These are phyloP conservation scores for Mallotus villosus DNA, from an alignment of 2,797 vertebrate genomes.

Conservation along the genomic window DNA sequence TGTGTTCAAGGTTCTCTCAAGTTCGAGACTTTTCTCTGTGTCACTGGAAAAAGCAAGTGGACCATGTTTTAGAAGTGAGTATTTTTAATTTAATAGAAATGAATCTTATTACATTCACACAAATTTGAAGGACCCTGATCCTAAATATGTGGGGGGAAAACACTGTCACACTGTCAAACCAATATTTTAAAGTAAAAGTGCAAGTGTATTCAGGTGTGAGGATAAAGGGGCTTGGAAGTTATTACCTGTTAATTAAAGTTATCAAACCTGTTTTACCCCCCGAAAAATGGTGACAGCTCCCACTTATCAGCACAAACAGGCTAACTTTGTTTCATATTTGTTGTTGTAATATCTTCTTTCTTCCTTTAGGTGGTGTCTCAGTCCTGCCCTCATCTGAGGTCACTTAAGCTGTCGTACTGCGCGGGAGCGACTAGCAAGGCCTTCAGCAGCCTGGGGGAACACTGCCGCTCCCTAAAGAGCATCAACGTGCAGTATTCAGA, in stretches of 20 bases:
- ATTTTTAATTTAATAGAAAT: not conserved
- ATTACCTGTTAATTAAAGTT: too few relatives aligned
- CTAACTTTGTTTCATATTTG: not conserved
- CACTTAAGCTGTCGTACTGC: slow-evolving; percentile 82
- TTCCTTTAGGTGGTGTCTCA: slow-evolving; percentile 62
- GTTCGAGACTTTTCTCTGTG: slow-evolving; percentile 82
- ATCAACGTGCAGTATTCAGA: slow-evolving; percentile 84
- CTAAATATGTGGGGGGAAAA: too few relatives aligned
- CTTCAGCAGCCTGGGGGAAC: slow-evolving; percentile 66
- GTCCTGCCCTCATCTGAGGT: slow-evolving; percentile 75
- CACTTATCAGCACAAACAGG: too few relatives aligned
- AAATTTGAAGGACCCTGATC: too few relatives aligned
- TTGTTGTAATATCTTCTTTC: too few relatives aligned
- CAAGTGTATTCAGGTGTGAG: too few relatives aligned
- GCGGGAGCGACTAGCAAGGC: slow-evolving; percentile 62
- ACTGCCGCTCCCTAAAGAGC: slow-evolving; percentile 72
- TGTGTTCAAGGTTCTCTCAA: slow-evolving; percentile 76
- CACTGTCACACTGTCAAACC: too few relatives aligned
- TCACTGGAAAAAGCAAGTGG: slow-evolving; percentile 83
- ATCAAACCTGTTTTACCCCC: too few relatives aligned
- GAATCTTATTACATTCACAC: not conserved
- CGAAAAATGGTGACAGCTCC: too few relatives aligned
- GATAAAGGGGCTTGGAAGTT: too few relatives aligned
- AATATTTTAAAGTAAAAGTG: too few relatives aligned
- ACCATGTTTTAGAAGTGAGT: slow-evolving; percentile 77